Percentiles rank a stretch among this genome's conserved stretches.
These are phyloP conservation scores for Callaeas wilsoni DNA, from an alignment of 2,113 vertebrate species.

Conservation along the genomic window DNA sequence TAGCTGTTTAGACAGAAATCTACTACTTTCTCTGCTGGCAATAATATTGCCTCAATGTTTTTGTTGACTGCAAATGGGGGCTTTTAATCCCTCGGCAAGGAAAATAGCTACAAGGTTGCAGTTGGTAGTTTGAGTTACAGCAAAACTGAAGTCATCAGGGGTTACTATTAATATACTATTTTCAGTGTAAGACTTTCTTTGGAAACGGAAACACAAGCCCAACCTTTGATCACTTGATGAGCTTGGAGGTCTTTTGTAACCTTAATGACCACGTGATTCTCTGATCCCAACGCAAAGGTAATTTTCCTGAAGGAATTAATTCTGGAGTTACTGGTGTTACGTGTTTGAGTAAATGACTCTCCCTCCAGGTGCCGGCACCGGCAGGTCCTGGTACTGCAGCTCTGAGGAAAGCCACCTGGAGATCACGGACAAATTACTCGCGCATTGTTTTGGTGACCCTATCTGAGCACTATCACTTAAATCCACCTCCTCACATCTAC, in stretches of 20 bases:
- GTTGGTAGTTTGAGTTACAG: background rate
- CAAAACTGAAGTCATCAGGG: no score
- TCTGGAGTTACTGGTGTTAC: background rate
- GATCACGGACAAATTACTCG: background rate
- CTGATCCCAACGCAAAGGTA: background rate
- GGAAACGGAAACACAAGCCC: background rate
- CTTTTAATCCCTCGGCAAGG: background rate
- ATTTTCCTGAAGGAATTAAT: background rate
- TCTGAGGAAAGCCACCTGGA: background rate
- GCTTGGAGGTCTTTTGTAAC: background rate
- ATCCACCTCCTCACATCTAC: background rate
- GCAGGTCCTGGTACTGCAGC: background rate
- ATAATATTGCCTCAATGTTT: background rate
- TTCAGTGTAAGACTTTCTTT: background rate
- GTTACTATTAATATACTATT: background rate
- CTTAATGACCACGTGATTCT: background rate
- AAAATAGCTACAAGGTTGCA: background rate
- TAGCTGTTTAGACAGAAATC: background rate
- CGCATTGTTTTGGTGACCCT: background rate
- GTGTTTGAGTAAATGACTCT: background rate
- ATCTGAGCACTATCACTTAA: background rate
- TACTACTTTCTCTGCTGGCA: background rate
- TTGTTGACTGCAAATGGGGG: background rate
- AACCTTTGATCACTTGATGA: background rate
- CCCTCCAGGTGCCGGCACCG: background rate